Percentiles rank a stretch among this genome's conserved stretches.
phyloP scores from a whole-genome alignment of 2,797 vertebrate species.

The Natrix natrix region DNA sequence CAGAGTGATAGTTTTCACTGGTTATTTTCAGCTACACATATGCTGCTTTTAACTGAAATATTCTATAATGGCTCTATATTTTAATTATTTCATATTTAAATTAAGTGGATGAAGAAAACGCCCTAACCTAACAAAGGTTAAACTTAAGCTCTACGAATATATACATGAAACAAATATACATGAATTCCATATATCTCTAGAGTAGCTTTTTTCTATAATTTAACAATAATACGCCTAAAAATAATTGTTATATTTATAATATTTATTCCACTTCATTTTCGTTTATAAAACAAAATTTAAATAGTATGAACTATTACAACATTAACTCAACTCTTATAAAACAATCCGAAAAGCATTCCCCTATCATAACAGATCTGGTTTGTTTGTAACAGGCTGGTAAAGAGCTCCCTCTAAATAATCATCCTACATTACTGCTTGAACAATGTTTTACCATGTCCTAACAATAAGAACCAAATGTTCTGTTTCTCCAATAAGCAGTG shows the following conservation, averaged over 20 bases:
- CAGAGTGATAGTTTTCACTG: not conserved
- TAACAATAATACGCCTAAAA: constrained; percentile 76
- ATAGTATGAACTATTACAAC: constrained; percentile 74
- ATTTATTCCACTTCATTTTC: constrained; percentile 72
- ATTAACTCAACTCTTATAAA: constrained; percentile 65
- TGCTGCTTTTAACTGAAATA: not conserved
- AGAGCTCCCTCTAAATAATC: constrained; percentile 22
- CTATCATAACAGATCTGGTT: constrained; percentile 65
- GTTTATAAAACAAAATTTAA: constrained; percentile 80
- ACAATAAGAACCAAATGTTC: constrained; percentile 5
- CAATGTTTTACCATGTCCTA: constrained; percentile 10
- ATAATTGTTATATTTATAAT: constrained; percentile 79
- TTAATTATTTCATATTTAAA: not conserved
- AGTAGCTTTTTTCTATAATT: constrained; percentile 80
- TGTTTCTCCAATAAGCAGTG: constrained; percentile 9
- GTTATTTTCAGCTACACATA: not conserved
- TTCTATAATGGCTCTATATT: not conserved
- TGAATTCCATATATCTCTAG: constrained; percentile 66
- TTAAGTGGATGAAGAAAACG: not conserved
- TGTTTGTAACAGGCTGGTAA: constrained; percentile 56
- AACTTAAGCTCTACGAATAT: constrained; percentile 8
- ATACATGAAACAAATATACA: constrained; percentile 38
- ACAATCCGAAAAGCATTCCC: constrained; percentile 43
- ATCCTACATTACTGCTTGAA: constrained; percentile 16
- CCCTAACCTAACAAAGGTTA: not conserved